Percentiles rank a stretch among this genome's conserved stretches.
Conservation (phyloP, 2,113 vertebrate genomes). For the Orthonyx spaldingii region DNA sequence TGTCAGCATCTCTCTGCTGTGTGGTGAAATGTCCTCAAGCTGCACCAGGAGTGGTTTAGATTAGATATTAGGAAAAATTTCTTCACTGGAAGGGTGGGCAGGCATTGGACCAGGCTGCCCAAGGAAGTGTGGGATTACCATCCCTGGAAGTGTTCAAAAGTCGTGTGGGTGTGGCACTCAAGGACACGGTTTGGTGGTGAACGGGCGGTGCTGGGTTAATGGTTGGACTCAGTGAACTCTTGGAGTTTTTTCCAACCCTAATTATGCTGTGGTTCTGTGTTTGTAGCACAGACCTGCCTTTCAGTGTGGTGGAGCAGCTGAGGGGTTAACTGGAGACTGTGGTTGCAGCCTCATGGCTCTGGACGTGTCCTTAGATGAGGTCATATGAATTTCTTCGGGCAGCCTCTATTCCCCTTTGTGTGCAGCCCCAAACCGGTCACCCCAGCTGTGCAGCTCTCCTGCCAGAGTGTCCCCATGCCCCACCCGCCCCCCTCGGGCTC, state of each 20-base stretch:
- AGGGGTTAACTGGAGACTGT: conserved; percentile 28
- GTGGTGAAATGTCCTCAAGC: background rate
- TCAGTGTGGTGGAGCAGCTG: background rate
- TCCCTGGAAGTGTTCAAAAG: background rate
- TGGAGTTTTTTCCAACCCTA: background rate
- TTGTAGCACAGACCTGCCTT: background rate
- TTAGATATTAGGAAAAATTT: background rate
- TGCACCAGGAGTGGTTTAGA: background rate
- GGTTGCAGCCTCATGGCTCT: conserved; percentile 4
- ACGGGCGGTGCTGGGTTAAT: background rate
- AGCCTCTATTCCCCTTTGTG: conserved; percentile 52
- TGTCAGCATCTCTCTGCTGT: background rate
- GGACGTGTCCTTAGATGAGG: conserved; percentile 49
- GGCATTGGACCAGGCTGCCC: background rate
- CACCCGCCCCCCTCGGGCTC: background rate
- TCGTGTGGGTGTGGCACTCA: background rate
- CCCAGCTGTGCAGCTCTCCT: conserved; percentile 12
- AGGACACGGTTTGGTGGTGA: background rate
- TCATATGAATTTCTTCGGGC: conserved; percentile 28
- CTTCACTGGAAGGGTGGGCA: background rate
- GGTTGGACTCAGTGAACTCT: background rate
- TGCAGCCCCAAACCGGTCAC: background rate
- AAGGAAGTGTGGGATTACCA: background rate
- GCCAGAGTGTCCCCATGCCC: background rate
- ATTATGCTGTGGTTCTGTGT: background rate